Base-by-base conservation (phyloP, 2,888 invertebrate species). In the Trichogramma dendrolimi region DNA sequence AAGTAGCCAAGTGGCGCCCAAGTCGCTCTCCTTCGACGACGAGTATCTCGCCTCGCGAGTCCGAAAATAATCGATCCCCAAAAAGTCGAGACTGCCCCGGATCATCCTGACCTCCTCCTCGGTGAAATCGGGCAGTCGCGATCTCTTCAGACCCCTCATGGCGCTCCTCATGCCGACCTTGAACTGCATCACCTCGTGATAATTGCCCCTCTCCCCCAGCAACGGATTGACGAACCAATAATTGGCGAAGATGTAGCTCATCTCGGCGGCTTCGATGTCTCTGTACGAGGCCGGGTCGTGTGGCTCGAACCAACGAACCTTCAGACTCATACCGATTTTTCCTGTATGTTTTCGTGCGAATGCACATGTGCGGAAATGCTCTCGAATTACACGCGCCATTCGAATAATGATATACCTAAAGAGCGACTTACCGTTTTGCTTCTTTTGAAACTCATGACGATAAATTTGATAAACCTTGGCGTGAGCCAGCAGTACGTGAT, bases 141-240 rank as follows among this genome's bases (percentile, higher is more conserved):
- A 87, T 14, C 82, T 78, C 0, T 78, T 71, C 67, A 82, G 86
- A 6, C 85, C 84, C 74, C 88, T 86, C 10, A 77, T 75, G 54
- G 74, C 78, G 62, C 88, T 89, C 42, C 85, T 81, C 1, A 80
- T 77, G 50, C 80, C 83, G 8, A 90, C 81, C 4, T 82, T 78
- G 11, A 81, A 76, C 60, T 85, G 84, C 87, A 90, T 87, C 0
- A 85, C 71, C 54, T 81, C 76, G 0, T 89, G 89, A 73, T 88
- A 90, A 75, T 88, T 86, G 0, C 89, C 89, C 0, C 76, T 71
- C 58, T 78, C 74, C 0, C 84, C 83, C 73, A 86, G 85, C 44
- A 90, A 86, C 1, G 90, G 87, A 74, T 89, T 82, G 0, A 84
- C 83, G 71, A 85, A 86, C 87, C 87, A 87, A 42, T 87, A 87